Percentiles rank a stretch among this genome's conserved stretches.
phyloP scores from a whole-genome alignment of 2,113 vertebrate genomes.

The Phylloscopus whistleri region DNA sequence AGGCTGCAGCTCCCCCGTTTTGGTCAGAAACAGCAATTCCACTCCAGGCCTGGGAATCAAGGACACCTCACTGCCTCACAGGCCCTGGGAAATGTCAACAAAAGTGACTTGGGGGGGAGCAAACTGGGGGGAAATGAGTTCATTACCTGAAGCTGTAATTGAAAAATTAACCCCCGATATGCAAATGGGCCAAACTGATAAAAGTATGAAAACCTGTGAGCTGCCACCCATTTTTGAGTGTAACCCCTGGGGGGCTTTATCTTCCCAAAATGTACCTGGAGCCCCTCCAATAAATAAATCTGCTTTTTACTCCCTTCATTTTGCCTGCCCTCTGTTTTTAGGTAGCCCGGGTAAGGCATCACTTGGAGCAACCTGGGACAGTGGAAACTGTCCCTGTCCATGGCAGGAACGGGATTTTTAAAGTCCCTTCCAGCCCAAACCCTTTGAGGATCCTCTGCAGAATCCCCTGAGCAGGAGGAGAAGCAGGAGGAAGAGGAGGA shows the following conservation, averaged over 20 bases:
- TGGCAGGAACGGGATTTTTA: not conserved
- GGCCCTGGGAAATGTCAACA: too few species aligned
- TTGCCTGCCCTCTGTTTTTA: not conserved
- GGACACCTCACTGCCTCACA: too few species aligned
- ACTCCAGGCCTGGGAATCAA: too few species aligned
- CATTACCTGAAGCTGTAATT: too few species aligned
- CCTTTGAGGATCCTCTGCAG: not conserved
- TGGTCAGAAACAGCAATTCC: too few species aligned
- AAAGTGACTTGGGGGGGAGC: too few species aligned
- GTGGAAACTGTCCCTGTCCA: not conserved
- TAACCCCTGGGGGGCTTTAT: not conserved
- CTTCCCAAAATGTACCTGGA: not conserved
- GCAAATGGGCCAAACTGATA: too few species aligned
- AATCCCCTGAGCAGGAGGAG: not conserved
- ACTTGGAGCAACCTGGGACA: not conserved
- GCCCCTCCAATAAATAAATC: not conserved
- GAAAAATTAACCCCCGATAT: too few species aligned
- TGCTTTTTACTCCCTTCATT: not conserved
- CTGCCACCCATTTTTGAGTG: fast-evolving
- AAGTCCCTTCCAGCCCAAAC: not conserved
- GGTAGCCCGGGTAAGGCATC: not conserved
- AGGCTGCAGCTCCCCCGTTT: too few species aligned
- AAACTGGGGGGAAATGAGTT: too few species aligned
- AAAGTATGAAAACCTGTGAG: fast-evolving
- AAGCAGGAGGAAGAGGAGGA: not conserved